Conservation (phyloP, 2,888 invertebrate species). For the Drosophila trichaetosa region DNA sequence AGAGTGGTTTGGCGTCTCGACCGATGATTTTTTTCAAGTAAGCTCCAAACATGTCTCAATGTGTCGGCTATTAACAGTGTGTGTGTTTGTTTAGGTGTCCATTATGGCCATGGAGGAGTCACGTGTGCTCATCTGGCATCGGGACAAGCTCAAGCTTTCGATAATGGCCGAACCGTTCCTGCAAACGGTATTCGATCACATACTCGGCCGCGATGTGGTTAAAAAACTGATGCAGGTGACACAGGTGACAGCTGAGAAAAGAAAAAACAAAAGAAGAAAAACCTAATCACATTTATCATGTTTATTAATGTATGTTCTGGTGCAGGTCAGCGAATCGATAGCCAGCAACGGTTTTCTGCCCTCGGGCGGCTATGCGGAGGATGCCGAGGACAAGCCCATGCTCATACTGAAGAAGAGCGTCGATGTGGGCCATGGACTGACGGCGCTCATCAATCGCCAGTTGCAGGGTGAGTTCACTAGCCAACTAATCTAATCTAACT, state of each 20-base stretch:
- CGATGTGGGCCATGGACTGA: constrained; percentile 90
- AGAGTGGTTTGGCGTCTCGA: constrained; percentile 95
- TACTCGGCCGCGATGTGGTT: constrained; percentile 93
- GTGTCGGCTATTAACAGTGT: background rate
- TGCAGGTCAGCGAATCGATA: constrained; percentile 92
- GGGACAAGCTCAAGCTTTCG: constrained; percentile 93
- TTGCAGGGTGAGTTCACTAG: constrained; percentile 88
- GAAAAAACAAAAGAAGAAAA: background rate
- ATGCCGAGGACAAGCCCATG: constrained; percentile 91
- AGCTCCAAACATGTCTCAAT: constrained; percentile 7
- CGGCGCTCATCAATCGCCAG: constrained; percentile 91
- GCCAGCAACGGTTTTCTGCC: constrained; percentile 90
- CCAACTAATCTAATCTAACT: background rate
- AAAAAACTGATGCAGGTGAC: constrained; percentile 94
- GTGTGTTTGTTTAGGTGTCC: constrained; percentile 87
- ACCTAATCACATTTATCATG: background rate
- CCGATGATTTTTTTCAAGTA: constrained; percentile 94
- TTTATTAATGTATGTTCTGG: background rate
- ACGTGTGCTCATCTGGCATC: constrained; percentile 92
- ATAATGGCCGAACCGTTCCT: constrained; percentile 93
- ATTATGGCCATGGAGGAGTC: constrained; percentile 95
- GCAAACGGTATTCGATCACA: constrained; percentile 94
- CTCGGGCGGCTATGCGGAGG: constrained; percentile 88
- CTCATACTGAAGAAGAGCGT: constrained; percentile 89
- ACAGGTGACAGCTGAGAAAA: constrained; percentile 75